Percentiles rank a stretch among this genome's conserved stretches.
Evolutionary conservation across 2,113 vertebrate genomes (phyloP).

Genomic region (Chelonoidis abingdonii): DNA sequence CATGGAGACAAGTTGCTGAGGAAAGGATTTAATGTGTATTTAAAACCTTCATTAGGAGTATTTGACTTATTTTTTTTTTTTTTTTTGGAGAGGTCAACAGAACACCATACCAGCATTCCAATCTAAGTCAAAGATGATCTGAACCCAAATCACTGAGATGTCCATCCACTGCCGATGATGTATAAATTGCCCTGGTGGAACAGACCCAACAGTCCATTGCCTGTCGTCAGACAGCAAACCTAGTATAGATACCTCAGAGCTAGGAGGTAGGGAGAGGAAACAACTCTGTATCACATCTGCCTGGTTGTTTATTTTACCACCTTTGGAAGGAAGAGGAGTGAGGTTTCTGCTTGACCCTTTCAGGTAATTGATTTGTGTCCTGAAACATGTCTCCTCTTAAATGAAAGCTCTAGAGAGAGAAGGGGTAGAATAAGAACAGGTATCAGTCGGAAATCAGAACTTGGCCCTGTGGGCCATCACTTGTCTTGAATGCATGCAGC

Average conservation of each 20-base stretch:
- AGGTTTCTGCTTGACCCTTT: rapidly evolving
- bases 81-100: background rate
- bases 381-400: rapidly evolving
- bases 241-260: rapidly evolving
- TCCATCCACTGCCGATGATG: background rate
- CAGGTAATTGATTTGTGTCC: background rate
- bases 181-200: background rate
- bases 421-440: rapidly evolving
- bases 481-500: background rate
- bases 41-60: background rate
- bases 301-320: rapidly evolving
- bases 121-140: background rate
- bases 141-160: rapidly evolving
- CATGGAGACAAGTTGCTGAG: rapidly evolving
- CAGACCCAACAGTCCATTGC: rapidly evolving
- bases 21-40: rapidly evolving
- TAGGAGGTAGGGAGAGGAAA: background rate
- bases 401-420: rapidly evolving
- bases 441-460: background rate
- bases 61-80: rapidly evolving
- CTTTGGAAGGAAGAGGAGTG: background rate
- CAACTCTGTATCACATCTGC: rapidly evolving
- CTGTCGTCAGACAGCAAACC: background rate
- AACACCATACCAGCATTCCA: rapidly evolving
- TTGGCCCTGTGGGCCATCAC: background rate